phyloP scores from a whole-genome alignment of 2,888 invertebrate genomes.

The Aquatica leii region DNA sequence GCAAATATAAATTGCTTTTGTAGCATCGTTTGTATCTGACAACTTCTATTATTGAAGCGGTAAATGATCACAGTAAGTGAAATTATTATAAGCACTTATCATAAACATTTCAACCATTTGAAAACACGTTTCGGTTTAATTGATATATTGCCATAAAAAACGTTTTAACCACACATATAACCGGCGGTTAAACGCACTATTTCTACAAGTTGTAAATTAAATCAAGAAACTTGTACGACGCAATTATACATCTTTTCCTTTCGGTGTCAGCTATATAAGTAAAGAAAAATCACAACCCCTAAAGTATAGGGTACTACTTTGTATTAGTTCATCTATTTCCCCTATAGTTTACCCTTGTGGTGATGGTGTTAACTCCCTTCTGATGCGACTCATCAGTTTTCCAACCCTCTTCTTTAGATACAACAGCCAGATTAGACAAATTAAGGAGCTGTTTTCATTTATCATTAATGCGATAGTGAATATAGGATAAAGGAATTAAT shows the following conservation, averaged over 20 bases:
- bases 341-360: slow-evolving; percentile 37
- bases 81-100: no score
- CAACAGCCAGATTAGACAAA: slow-evolving; percentile 40
- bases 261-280: neutral
- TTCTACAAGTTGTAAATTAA: no score
- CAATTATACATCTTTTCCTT: neutral
- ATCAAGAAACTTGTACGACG: no score
- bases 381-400: slow-evolving; percentile 40
- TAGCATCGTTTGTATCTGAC: no score
- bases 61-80: no score
- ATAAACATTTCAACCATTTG: no score
- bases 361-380: slow-evolving; percentile 41
- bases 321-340: slow-evolving; percentile 35
- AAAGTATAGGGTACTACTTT: slow-evolving; percentile 21
- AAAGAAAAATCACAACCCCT: slow-evolving; percentile 31
- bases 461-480: slow-evolving; percentile 40
- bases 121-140: no score
- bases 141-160: no score
- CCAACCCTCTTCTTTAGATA: slow-evolving; percentile 32
- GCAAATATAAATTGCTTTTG: no score
- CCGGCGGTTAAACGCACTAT: no score
- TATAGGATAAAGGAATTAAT: slow-evolving; percentile 33
- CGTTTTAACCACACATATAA: no score
- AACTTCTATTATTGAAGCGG: no score
- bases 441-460: slow-evolving; percentile 43